phyloP scores from a whole-genome alignment of 2,888 invertebrate genomes.

The Lycaena phlaeas region DNA sequence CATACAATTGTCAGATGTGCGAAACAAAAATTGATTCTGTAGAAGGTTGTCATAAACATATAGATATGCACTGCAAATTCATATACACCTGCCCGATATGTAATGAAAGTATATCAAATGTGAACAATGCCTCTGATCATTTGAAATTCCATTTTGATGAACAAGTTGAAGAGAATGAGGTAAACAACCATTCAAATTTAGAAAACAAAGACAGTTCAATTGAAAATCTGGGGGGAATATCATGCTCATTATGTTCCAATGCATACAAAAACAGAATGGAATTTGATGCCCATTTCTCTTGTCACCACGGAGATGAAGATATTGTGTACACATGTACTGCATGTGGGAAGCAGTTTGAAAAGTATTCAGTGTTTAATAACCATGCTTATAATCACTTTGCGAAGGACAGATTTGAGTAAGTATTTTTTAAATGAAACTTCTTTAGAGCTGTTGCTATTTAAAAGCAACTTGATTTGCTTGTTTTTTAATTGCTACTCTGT shows the following conservation, averaged over 20 bases:
- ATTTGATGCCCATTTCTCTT: slow-evolving; percentile 66
- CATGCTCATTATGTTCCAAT: slow-evolving; percentile 67
- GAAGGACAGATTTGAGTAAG: slow-evolving; percentile 52
- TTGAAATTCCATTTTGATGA: slow-evolving; percentile 47
- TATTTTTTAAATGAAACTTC: slow-evolving; percentile 11
- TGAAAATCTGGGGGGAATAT: slow-evolving; percentile 53
- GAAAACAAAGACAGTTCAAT: slow-evolving; percentile 52
- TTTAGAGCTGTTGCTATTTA: background rate
- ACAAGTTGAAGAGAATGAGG: slow-evolving; percentile 21
- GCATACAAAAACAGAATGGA: slow-evolving; percentile 61
- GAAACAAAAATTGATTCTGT: slow-evolving; percentile 32
- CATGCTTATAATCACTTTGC: slow-evolving; percentile 71
- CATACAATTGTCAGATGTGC: slow-evolving; percentile 45
- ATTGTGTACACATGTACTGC: slow-evolving; percentile 70
- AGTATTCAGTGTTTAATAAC: slow-evolving; percentile 64
- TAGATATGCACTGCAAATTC: slow-evolving; percentile 41
- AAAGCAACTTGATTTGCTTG: too few species aligned
- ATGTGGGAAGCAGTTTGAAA: slow-evolving; percentile 68
- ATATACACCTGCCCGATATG: slow-evolving; percentile 54
- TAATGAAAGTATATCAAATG: slow-evolving; percentile 32
- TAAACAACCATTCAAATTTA: slow-evolving; percentile 29
- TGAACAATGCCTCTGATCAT: slow-evolving; percentile 36
- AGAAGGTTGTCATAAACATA: slow-evolving; percentile 44
- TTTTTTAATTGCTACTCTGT: too few species aligned
- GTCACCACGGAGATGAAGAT: slow-evolving; percentile 44